These are phyloP conservation scores for Corythornis cristatus DNA, from an alignment of 2,113 vertebrate genomes.

Conservation along the genomic window DNA sequence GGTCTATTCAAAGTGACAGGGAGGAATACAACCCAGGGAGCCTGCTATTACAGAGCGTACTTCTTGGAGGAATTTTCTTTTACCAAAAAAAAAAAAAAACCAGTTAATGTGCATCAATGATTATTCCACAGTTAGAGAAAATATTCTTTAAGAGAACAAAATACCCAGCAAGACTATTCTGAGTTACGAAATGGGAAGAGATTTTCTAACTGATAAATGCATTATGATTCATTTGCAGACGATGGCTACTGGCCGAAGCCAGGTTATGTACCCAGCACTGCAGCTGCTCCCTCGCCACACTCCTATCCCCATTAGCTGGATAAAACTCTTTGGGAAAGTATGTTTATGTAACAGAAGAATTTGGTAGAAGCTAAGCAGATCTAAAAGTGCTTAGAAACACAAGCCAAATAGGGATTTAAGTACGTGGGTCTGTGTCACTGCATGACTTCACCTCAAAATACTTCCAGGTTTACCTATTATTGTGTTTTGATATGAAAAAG, in stretches of 20 bases:
- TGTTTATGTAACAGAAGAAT: slow-evolving; percentile 63
- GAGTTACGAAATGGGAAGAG: neutral
- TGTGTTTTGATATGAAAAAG: neutral
- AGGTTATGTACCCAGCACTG: neutral
- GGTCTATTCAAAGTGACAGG: neutral
- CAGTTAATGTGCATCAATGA: neutral
- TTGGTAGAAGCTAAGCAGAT: slow-evolving; percentile 58
- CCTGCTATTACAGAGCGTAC: neutral
- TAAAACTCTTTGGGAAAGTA: slow-evolving; percentile 40
- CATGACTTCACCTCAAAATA: slow-evolving; percentile 7
- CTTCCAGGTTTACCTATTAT: neutral
- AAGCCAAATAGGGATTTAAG: slow-evolving; percentile 61
- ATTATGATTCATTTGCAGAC: neutral
- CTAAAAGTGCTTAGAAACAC: slow-evolving; percentile 40
- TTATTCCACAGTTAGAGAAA: neutral
- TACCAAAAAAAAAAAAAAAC: neutral
- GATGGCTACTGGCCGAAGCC: neutral
- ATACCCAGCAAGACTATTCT: neutral
- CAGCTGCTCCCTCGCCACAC: neutral
- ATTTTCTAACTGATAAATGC: neutral
- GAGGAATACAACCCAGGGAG: neutral
- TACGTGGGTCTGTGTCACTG: neutral
- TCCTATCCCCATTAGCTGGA: slow-evolving; percentile 3
- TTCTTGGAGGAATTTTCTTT: neutral
- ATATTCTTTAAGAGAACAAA: neutral